Conservation (phyloP, 2,888 invertebrate species). For the Ochlodes sylvanus region DNA sequence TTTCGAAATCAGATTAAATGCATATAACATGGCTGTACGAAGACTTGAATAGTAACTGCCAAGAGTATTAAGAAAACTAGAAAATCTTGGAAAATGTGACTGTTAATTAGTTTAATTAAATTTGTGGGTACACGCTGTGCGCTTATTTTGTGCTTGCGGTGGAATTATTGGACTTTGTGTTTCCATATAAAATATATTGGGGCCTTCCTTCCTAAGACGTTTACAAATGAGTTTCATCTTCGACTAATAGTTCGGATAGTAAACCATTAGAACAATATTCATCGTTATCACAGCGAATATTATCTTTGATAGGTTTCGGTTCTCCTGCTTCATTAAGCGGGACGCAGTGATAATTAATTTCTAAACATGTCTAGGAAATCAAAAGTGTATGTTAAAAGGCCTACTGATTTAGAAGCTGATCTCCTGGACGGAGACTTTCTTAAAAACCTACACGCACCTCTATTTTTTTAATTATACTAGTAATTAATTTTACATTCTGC, state of each 20-base stretch:
- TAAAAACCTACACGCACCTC: no score
- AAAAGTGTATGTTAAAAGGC: no score
- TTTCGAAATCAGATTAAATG: neutral
- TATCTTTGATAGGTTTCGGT: neutral
- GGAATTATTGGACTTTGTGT: neutral
- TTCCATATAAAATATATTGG: neutral
- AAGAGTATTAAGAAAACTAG: neutral
- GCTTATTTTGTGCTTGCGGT: no score
- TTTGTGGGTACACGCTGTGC: no score
- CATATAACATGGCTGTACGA: neutral
- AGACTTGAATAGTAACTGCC: constrained; percentile 7
- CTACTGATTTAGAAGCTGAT: no score
- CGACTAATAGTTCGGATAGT: neutral
- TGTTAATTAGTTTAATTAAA: neutral
- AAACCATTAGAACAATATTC: neutral
- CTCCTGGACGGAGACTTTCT: no score
- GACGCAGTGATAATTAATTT: no score
- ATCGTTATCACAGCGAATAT: neutral
- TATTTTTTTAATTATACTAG: no score
- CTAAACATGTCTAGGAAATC: no score
- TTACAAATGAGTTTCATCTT: neutral
- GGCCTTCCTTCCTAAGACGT: neutral
- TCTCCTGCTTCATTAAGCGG: neutral
- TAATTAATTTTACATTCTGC: no score
- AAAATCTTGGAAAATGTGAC: neutral